Base-by-base conservation (phyloP, 2,113 vertebrate species). In the Promerops cafer region DNA sequence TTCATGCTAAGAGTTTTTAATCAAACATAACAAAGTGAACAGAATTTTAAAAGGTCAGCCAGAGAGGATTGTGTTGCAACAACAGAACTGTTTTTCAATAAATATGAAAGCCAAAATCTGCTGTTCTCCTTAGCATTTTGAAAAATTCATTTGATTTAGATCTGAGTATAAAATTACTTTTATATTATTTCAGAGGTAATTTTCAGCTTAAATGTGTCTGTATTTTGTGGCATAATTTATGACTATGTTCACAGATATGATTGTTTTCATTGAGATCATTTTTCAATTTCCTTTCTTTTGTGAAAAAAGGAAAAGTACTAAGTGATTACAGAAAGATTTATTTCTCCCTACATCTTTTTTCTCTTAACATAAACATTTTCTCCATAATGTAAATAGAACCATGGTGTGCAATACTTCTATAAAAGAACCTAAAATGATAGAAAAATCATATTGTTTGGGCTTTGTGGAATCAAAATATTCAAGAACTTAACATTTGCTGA, bases 101-200 rank as follows among this genome's bases (percentile, higher is more conserved):
- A 96, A 96, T 85, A 89, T 95, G 90, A 71, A 96, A 96, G 83
- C 12, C 26, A 97, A 89, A 68, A 95, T 80, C 92, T 97, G 81
- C 64, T 95, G 37, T 74, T 95, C 40, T 93, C 63, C 88, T 93
- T 83, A 96, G 72, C 22, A 24, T 27, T 85, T 59, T 91, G 61
- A 96, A 92, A 81, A 94, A 70, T 95, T 91, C 6, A 69, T 77
- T 95, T 97, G 89, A 96, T 94, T 97, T 97, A 96, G 75, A 94
- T 91, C 59, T 61, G 31, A 50, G 20, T 88, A 50, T 53, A 61
- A 96, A 97, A 96, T 95, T 92, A 81, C 74, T 97, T 97, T 95
- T 76, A 94, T 77, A 95, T 94, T 14, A 90, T 87, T 97, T 95
- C 82, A 76, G 91, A 92, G 91, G 70, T 88, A 96, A 96, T 96